Evolutionary conservation across 1,140 invertebrate genomes (phyloP).

Genomic region (Tigriopus japonicus): DNA sequence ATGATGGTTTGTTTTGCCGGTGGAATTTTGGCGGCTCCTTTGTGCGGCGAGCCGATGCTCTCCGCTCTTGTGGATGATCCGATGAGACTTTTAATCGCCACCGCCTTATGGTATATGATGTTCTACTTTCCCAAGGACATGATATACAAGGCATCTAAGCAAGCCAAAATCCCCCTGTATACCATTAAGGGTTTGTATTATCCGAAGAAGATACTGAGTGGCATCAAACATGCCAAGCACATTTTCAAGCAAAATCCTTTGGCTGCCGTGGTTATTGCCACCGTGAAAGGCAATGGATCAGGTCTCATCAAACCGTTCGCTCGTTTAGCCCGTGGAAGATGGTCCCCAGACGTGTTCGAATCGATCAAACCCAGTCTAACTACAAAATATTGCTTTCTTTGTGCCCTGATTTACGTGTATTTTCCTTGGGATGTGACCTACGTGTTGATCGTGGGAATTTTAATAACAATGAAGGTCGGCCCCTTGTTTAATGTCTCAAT

Average conservation of each 20-base stretch:
- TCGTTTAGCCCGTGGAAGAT: neutral
- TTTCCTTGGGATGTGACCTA: neutral
- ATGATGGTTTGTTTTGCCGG: slow-evolving; percentile 8
- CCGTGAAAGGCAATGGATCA: slow-evolving; percentile 2
- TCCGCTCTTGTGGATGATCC: neutral
- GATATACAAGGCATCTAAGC: neutral
- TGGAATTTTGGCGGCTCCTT: neutral
- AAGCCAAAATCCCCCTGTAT: slow-evolving; percentile 2
- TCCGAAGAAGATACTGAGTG: slow-evolving; percentile 3
- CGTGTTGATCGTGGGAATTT: neutral
- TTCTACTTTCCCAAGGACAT: neutral
- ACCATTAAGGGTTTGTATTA: slow-evolving; percentile 6
- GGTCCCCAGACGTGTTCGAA: neutral
- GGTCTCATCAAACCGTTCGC: slow-evolving; percentile 9
- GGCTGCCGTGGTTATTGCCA: neutral
- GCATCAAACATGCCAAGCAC: slow-evolving; percentile 2
- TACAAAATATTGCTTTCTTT: slow-evolving; percentile 3
- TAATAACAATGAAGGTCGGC: slow-evolving; percentile 7
- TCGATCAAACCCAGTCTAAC: neutral
- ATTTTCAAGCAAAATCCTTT: slow-evolving; percentile 1
- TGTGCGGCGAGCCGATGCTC: neutral
- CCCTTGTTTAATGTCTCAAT: neutral
- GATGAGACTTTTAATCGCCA: neutral
- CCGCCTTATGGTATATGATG: slow-evolving; percentile 7
- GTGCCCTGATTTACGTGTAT: neutral